A percentile compares a stretch with the other conserved stretches of the same genome.
Conservation (phyloP, 2,797 vertebrate species). For the Malacoctenus gilli region DNA sequence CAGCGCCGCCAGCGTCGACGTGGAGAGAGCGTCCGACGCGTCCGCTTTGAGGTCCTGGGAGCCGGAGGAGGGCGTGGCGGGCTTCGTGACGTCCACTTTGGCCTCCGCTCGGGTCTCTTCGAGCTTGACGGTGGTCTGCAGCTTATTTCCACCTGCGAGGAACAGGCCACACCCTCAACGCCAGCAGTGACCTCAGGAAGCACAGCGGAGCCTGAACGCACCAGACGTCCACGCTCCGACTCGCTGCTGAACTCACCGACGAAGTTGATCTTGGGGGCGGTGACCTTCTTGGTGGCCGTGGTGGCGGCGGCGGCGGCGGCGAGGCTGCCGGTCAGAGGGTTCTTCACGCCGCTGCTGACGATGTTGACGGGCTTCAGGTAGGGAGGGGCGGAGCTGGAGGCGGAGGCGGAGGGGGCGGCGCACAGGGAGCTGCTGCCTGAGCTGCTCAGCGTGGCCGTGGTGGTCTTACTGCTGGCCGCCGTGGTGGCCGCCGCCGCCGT, state of each 20-base stretch:
- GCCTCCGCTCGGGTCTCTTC: conserved; percentile 87
- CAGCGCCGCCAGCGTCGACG: conserved; percentile 88
- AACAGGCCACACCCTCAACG: too few species aligned
- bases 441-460: conserved; percentile 81
- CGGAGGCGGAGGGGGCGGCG: conserved; percentile 74
- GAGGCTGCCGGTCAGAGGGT: conserved; percentile 56
- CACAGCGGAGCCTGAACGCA: too few species aligned
- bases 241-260: conserved; percentile 79
- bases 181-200: too few species aligned
- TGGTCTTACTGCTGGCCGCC: conserved; percentile 84
- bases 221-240: too few species aligned
- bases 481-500: conserved; percentile 82
- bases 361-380: conserved; percentile 86
- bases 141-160: conserved; percentile 89
- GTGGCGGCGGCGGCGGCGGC: conserved; percentile 69
- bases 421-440: conserved; percentile 80
- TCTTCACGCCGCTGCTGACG: conserved; percentile 73
- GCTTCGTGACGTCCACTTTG: conserved; percentile 79
- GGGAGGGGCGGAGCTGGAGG: conserved; percentile 75
- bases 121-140: conserved; percentile 90
- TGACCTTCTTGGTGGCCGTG: conserved; percentile 88
- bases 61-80: conserved; percentile 30
- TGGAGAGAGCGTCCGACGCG: conserved; percentile 83
- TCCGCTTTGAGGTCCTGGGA: conserved; percentile 73
- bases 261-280: conserved; percentile 97